Base-by-base conservation (phyloP, 2,797 vertebrate genomes). In the Parotocinclus haroldoi region DNA sequence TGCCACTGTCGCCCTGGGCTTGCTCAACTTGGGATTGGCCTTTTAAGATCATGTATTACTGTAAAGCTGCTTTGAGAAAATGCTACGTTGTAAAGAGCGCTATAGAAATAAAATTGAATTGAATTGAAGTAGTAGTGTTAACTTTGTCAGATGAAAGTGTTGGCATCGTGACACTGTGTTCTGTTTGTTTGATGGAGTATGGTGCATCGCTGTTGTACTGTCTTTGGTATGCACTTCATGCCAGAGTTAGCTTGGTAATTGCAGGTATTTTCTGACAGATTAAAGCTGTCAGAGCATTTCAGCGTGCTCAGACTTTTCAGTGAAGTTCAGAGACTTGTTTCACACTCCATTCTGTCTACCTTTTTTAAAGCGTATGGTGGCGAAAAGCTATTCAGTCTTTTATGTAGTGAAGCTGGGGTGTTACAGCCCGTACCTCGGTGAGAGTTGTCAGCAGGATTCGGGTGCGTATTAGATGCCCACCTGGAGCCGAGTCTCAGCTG, bases 401-500 rank as follows among this genome's bases (percentile, higher is more conserved):
- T 11, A 42, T 42, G 40, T 11, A 42, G 44, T 10, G 10, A 45
- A 10, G 44, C 9, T 10, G 44, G 44, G 9, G 10, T 10, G 13
- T 45, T 45, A 5, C 11, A 1, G 7, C 40, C 40, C 16, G 56
- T 36, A 10, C 63, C 58, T 42, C 49, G 4, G 37, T 57, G 19
- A 40, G 52, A 58, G 44, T 10, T 64, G 46, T 50, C 36, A 49
- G 58, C n/a, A 27, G 19, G 49, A 68, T 63, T 66, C 13, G 37
- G 60, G 36, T 27, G 37, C 60, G 66, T 62, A 64, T 66, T 71
- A n/a, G 64, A 62, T 52, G 10, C 7, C 14, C n/a, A 54, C 61
- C 39, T 40, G 19, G 39, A 14, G 13, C 57, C 7, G 63, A 52
- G 67, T 64, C 63, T 68, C 75, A 68, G 69, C 64, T 73, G 59